phyloP scores from a whole-genome alignment of 2,888 invertebrate species.

The Drosophila paranaensis region DNA sequence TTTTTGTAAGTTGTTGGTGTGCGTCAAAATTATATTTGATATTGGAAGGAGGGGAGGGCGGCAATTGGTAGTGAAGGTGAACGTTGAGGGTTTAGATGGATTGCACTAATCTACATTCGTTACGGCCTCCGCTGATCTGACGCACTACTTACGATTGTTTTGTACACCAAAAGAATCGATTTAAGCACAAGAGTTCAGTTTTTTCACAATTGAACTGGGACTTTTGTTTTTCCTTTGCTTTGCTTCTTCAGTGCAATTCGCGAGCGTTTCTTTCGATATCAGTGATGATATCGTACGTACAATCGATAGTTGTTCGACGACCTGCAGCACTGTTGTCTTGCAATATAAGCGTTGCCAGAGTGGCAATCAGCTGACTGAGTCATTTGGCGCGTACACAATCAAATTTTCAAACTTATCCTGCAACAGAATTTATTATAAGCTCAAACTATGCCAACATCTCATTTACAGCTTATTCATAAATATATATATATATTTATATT shows the following conservation, averaged over 20 bases:
- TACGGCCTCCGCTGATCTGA: slow-evolving; percentile 14
- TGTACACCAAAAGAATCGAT: slow-evolving; percentile 10
- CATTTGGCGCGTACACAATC: slow-evolving; percentile 39
- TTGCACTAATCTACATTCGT: slow-evolving; percentile 20
- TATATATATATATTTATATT: too few relatives aligned
- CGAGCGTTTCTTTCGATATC: slow-evolving; percentile 25
- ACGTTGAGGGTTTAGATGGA: slow-evolving; percentile 26
- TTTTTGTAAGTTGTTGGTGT: slow-evolving; percentile 26
- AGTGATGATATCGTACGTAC: not conserved
- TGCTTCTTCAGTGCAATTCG: slow-evolving; percentile 28
- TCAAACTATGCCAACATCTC: slow-evolving; percentile 7
- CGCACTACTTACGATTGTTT: slow-evolving; percentile 24
- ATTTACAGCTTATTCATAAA: slow-evolving; percentile 1
- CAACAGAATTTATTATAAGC: slow-evolving; percentile 9
- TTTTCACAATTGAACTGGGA: slow-evolving; percentile 60
- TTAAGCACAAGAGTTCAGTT: slow-evolving; percentile 67
- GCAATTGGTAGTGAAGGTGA: slow-evolving; percentile 52
- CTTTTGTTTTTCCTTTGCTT: slow-evolving; percentile 58
- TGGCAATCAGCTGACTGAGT: slow-evolving; percentile 31
- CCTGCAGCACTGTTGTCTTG: slow-evolving; percentile 30
- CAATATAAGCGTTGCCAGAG: slow-evolving; percentile 34
- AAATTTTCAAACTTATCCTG: slow-evolving; percentile 13
- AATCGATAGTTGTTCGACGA: slow-evolving; percentile 27
- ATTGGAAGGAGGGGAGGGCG: slow-evolving; percentile 29
- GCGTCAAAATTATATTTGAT: slow-evolving; percentile 49